phyloP scores from a whole-genome alignment of 2,113 vertebrate genomes.

The Apeltes quadracus region DNA sequence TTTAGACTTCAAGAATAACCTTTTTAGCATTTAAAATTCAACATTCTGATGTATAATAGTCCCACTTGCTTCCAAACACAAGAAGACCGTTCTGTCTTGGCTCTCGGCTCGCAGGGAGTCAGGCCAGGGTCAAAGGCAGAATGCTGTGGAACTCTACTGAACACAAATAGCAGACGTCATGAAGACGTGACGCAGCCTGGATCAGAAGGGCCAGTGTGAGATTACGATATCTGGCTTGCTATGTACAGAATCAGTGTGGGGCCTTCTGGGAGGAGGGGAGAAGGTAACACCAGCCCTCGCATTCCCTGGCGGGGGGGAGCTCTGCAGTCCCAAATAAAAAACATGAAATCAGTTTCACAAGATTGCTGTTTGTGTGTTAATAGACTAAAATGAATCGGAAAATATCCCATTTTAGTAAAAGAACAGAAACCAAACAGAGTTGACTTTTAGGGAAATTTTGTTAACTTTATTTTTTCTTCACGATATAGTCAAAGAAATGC shows the following conservation, averaged over 20 bases:
- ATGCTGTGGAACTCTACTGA: constrained; percentile 49
- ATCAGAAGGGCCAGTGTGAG: constrained; percentile 54
- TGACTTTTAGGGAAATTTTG: neutral
- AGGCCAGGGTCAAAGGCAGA: constrained; percentile 46
- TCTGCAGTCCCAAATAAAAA: constrained; percentile 36
- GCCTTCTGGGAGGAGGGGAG: constrained; percentile 6
- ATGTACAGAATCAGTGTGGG: constrained; percentile 35
- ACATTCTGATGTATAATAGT: neutral
- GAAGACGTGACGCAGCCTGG: constrained; percentile 29
- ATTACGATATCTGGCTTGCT: constrained; percentile 58
- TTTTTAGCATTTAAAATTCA: neutral
- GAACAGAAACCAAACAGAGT: neutral
- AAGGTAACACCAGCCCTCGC: constrained; percentile 20
- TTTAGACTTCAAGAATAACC: neutral
- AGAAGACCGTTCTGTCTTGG: neutral
- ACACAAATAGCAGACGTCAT: constrained; percentile 50
- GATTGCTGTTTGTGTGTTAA: neutral
- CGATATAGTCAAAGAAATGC: neutral
- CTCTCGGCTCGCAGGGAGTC: constrained; percentile 25
- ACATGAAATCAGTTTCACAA: neutral
- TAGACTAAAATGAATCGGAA: neutral
- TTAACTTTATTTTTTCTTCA: constrained; percentile 50
- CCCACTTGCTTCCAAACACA: neutral
- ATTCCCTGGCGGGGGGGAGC: constrained; percentile 29
- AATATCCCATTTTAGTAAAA: neutral